Evolutionary conservation across 2,888 invertebrate genomes (phyloP).

Genomic region (Dynastes maya): DNA sequence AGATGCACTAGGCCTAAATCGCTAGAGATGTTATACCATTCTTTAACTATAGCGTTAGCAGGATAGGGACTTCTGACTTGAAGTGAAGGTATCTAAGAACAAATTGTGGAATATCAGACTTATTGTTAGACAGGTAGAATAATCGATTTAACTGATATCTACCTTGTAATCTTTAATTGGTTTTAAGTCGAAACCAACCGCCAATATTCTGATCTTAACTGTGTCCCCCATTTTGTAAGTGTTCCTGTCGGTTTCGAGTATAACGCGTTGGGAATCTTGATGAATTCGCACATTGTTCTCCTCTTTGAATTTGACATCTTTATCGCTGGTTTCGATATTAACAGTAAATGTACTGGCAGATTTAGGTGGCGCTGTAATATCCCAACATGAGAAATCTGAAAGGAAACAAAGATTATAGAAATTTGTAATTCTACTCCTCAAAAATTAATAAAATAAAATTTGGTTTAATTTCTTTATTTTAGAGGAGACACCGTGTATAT

Average conservation of each 20-base stretch:
- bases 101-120: not conserved
- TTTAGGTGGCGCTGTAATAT: not conserved
- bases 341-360: not conserved
- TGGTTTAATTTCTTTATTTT: no score
- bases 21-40: conserved; percentile 77
- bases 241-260: conserved; percentile 73
- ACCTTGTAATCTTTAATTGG: conserved; percentile 65
- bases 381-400: conserved; percentile 37
- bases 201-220: conserved; percentile 72
- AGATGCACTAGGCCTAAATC: conserved; percentile 76
- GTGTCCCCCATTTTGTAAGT: conserved; percentile 75
- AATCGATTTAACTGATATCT: not conserved
- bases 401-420: not conserved
- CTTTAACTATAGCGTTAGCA: conserved; percentile 75
- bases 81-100: conserved; percentile 5
- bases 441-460: no score
- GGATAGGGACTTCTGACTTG: conserved; percentile 71
- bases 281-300: not conserved
- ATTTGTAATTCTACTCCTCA: no score
- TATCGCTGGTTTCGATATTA: conserved; percentile 22
- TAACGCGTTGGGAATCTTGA: not conserved
- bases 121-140: not conserved
- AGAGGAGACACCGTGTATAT: no score
- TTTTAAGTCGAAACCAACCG: conserved; percentile 71
- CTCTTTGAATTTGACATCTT: conserved; percentile 11